Base-by-base conservation (phyloP, 2,888 invertebrate species). In the Macroteleia sp. region DNA sequence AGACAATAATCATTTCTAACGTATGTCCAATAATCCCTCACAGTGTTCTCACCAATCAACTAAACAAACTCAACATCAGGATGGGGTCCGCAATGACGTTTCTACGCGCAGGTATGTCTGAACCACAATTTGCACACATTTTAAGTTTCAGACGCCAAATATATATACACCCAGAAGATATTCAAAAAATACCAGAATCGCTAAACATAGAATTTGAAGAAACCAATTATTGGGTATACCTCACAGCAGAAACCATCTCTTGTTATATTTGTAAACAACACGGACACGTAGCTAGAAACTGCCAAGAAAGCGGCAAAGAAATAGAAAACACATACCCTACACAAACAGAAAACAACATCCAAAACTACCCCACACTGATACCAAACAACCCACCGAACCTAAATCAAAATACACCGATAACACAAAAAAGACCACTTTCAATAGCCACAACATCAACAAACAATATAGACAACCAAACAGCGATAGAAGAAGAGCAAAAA, bases 1-100 rank as follows among this genome's bases (percentile, higher is more conserved):
- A 71, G 39, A 9, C 59, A 17, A 39, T 69, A 0, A 69, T 75
- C 3, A 39, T 86, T 0, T 85, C 86, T 25, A 86, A 86, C 52
- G 83, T 86, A 1, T 75, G 79, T 54, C 84, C 81, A 9, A 17
- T 54, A 1, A 73, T 77, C 8, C 70, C 66, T 0, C 50, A 79
- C 16, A 28, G 12, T 12, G 12, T 66, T 2, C 9, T 77, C 0
- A 34, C 20, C 17, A 14, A 73, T 2, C 30, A 28, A n/a, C 22
- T 85, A 4, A 69, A 64, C 41, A 62, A 62, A 41, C 46, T 25
- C 1, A 54, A 25, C 9, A 39, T 61, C 6, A 44, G 19, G 42
- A 34, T 20, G 5, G 39, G 44, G 12, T 62, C 46, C 1, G 34
- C 28, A 6, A 70, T 70, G 0, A 22, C 46, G 0, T 71, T 71